Base-by-base conservation (phyloP, 1,140 invertebrate species). In the Teleogryllus occipitalis region DNA sequence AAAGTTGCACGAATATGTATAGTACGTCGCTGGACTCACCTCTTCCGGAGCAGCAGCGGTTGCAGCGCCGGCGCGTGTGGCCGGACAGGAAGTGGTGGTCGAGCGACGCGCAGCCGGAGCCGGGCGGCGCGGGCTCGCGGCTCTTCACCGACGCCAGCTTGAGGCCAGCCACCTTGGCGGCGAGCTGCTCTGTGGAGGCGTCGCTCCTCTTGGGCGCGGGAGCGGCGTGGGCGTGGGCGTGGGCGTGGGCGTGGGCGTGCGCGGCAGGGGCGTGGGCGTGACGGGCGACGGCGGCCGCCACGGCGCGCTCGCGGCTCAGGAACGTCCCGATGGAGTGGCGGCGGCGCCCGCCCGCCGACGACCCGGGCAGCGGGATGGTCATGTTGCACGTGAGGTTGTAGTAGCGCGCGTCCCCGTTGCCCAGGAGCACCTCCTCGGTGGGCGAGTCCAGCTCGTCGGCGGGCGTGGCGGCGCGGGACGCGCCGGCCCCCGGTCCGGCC, bases 251-350 rank as follows among this genome's bases (percentile, higher is more conserved):
- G 12, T 10, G 8, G 18, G 54, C 46, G 12, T 6, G 1, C 6
- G 78, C 1, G 10, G 18, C 22, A 12, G 54, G 7, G 54, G 77
- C 5, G 4, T 46, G 12, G 7, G 39, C 18, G 1, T 14, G 47
- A 21, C 39, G 27, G 10, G 4, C 0, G 12, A 27, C 5, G 18
- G 18, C n/a, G 18, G 18, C 8, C n/a, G n/a, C 22, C 8, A 1
- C 14, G 22, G 47, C 22, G 21, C 73, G 46, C 22, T 75, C 73
- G 12, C 18, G 27, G 15, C 39, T 76, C 47, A 87, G 80, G 78
- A 88, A 89, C 6, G 88, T 88, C 21, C 89, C 87, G 73, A 90
- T 89, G 7, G 89, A 90, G 82, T 90, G 89, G 81, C 89, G 85
- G 77, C 89, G 86, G 77, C 84, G 83, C 22, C 84, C 82, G 8